A percentile compares a stretch with the other conserved stretches of the same genome.
phyloP scores from a whole-genome alignment of 2,113 vertebrate genomes.

The Sinocyclocheilus anshuiensis region DNA sequence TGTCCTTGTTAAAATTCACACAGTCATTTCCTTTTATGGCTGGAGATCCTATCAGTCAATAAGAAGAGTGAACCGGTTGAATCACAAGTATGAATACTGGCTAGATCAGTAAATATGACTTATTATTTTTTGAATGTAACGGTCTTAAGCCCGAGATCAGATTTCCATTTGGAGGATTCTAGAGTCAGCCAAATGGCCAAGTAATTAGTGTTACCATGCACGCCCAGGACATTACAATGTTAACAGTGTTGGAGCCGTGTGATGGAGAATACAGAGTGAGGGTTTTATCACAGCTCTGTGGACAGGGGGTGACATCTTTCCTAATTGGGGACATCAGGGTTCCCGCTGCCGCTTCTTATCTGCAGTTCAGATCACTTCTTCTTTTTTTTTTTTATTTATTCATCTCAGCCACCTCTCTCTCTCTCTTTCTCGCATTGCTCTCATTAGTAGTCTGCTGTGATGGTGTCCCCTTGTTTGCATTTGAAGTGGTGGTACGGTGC shows the following conservation, averaged over 20 bases:
- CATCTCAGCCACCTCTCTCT: slow-evolving; percentile 90
- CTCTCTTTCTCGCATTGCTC: slow-evolving; percentile 80
- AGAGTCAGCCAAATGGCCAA: slow-evolving; percentile 94
- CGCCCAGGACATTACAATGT: slow-evolving; percentile 99
- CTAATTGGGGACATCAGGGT: slow-evolving; percentile 99
- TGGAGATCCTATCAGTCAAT: slow-evolving; percentile 85
- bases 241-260: slow-evolving; percentile 99
- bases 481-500: slow-evolving; percentile 94
- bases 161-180: slow-evolving; percentile 95
- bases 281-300: slow-evolving; percentile 97
- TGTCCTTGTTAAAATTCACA: slow-evolving; percentile 79
- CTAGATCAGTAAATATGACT: slow-evolving; percentile 94
- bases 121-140: slow-evolving; percentile 89
- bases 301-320: slow-evolving; percentile 96
- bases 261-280: slow-evolving; percentile 99
- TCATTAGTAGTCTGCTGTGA: slow-evolving; percentile 98
- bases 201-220: slow-evolving; percentile 99
- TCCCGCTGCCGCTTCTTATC: slow-evolving; percentile 97
- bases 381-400: slow-evolving; percentile 67
- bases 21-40: slow-evolving; percentile 81
- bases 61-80: slow-evolving; percentile 81
- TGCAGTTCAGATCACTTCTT: slow-evolving; percentile 82
- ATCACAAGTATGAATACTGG: slow-evolving; percentile 81
- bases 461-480: slow-evolving; percentile 96
- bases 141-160: slow-evolving; percentile 85